phyloP scores from a whole-genome alignment of 2,113 vertebrate species.

The Phalacrocorax pelagicus region DNA sequence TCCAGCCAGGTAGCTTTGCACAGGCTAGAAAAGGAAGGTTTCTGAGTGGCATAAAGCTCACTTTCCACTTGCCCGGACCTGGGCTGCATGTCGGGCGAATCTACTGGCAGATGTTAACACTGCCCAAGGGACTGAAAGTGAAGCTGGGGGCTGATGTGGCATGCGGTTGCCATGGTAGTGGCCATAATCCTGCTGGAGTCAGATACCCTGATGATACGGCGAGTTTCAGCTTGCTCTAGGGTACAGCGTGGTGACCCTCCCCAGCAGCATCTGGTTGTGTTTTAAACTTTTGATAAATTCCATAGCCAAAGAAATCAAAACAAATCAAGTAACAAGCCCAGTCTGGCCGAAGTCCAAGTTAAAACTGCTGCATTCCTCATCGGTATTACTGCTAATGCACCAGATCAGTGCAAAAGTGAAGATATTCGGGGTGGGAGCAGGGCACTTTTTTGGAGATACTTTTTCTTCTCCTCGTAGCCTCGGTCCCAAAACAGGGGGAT shows the following conservation, averaged over 20 bases:
- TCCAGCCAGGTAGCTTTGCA: background rate
- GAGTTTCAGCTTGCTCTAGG: slow-evolving; percentile 34
- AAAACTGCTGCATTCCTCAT: background rate
- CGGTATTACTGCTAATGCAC: background rate
- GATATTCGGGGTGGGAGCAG: background rate
- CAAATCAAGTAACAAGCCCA: slow-evolving; percentile 30
- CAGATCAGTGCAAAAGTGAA: background rate
- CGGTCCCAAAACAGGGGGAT: background rate
- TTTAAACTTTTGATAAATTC: slow-evolving; percentile 57
- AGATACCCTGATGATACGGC: slow-evolving; percentile 21
- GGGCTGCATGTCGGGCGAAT: slow-evolving; percentile 35
- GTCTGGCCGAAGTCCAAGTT: background rate
- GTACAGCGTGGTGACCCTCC: background rate
- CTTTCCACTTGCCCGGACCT: slow-evolving; percentile 39
- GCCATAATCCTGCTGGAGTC: slow-evolving; percentile 36
- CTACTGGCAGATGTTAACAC: slow-evolving; percentile 52
- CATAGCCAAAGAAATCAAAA: slow-evolving; percentile 39
- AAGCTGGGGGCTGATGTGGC: slow-evolving; percentile 52
- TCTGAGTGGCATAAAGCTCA: background rate
- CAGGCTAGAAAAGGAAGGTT: background rate
- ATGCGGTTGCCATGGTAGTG: slow-evolving; percentile 54
- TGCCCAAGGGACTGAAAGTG: slow-evolving; percentile 54
- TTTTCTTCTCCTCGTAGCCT: background rate
- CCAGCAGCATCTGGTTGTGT: slow-evolving; percentile 2
- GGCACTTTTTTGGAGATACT: background rate